Conservation (phyloP, 2,888 invertebrate genomes). For the Morpho helenor region DNA sequence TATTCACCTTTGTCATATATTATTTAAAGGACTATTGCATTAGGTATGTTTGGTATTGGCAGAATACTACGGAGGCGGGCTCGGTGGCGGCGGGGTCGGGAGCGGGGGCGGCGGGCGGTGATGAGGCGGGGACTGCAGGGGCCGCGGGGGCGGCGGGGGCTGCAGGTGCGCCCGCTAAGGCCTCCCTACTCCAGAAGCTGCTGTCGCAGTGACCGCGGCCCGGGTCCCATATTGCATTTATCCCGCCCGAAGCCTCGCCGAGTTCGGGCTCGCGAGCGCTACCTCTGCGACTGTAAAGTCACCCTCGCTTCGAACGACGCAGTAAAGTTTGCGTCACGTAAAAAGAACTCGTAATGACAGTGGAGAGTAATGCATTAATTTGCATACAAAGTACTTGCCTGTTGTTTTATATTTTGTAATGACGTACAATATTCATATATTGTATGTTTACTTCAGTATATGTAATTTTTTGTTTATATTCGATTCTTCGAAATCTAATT, state of each 20-base stretch:
- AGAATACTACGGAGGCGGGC: conserved; percentile 77
- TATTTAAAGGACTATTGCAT: background rate
- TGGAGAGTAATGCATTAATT: too few species aligned
- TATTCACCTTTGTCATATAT: too few species aligned
- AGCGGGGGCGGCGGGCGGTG: conserved; percentile 41
- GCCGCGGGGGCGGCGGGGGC: conserved; percentile 28
- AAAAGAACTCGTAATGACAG: too few species aligned
- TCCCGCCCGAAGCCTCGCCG: conserved; percentile 33
- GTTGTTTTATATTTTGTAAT: too few species aligned
- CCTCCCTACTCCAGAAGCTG: conserved; percentile 91
- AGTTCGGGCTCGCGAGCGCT: conserved; percentile 18
- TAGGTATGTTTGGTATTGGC: conserved; percentile 31
- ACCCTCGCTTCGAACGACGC: conserved; percentile 47
- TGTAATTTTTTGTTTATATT: too few species aligned
- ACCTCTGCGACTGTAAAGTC: conserved; percentile 40
- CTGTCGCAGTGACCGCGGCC: conserved; percentile 84
- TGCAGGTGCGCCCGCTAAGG: conserved; percentile 71
- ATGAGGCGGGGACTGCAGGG: conserved; percentile 35
- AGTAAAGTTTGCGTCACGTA: background rate
- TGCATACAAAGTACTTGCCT: too few species aligned
- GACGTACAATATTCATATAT: too few species aligned
- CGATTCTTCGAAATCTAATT: too few species aligned
- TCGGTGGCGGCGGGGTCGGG: conserved; percentile 56
- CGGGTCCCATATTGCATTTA: conserved; percentile 56
- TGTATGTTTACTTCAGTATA: too few species aligned